These are phyloP conservation scores for Salticus scenicus DNA, from an alignment of 2,888 invertebrate species.

Conservation along the genomic window DNA sequence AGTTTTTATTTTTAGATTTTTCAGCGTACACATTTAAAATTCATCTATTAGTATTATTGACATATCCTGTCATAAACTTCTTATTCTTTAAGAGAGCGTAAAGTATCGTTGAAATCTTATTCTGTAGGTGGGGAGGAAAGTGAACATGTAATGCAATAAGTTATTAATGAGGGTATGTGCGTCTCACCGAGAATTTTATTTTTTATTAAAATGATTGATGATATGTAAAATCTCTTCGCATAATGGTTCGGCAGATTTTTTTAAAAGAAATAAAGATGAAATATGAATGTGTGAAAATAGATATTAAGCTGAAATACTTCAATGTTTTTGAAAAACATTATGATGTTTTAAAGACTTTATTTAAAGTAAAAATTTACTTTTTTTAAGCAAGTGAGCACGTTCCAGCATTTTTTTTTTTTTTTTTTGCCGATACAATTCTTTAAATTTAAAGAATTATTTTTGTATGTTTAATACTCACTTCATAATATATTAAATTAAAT, in stretches of 20 bases:
- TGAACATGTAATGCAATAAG: neutral
- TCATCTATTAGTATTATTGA: constrained; percentile 1
- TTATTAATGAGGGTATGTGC: neutral
- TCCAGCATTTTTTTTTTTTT: no score
- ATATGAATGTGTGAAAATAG: neutral
- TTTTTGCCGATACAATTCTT: no score
- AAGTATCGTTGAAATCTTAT: neutral
- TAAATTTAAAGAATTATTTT: no score
- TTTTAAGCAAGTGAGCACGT: no score
- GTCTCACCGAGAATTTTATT: no score
- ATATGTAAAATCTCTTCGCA: neutral
- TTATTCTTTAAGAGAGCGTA: neutral
- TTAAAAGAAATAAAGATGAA: neutral
- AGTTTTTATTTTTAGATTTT: neutral
- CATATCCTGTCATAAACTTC: neutral
- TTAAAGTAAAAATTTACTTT: no score
- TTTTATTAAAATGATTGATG: neutral
- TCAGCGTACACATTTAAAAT: neutral
- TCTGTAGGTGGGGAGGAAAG: neutral
- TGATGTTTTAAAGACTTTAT: no score
- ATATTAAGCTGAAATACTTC: no score
- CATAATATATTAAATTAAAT: no score
- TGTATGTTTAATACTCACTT: no score
- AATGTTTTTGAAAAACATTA: no score
- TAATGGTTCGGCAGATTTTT: neutral